phyloP scores from a whole-genome alignment of 2,888 invertebrate genomes.

The Caenorhabditis sp. region DNA sequence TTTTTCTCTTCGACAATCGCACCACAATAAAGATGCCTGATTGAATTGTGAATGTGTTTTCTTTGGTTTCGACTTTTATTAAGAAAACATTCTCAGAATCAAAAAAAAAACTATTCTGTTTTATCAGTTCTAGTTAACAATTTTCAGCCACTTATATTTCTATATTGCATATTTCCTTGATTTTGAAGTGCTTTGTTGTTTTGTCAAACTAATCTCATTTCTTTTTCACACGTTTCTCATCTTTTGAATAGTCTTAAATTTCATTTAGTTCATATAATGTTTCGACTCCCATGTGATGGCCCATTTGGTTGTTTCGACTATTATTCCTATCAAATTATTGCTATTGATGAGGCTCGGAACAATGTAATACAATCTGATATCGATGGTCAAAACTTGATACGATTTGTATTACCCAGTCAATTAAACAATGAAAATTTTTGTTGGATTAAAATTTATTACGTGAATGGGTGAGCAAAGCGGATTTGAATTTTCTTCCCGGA shows the following conservation, averaged over 20 bases:
- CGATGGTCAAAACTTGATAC: conserved; percentile 21
- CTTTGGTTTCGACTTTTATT: too few relatives aligned
- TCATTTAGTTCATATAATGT: conserved; percentile 17
- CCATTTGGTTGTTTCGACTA: conserved; percentile 43
- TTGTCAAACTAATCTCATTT: conserved; percentile 1
- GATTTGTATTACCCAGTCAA: conserved; percentile 19
- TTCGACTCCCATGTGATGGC: conserved; percentile 32
- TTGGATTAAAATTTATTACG: conserved; percentile 35
- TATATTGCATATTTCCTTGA: conserved; percentile 3
- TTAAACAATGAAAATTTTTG: conserved; percentile 24
- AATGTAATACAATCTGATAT: conserved; percentile 4
- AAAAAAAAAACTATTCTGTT: background rate
- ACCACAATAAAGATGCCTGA: too few relatives aligned
- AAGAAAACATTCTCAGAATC: too few relatives aligned
- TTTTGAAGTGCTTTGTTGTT: conserved; percentile 14
- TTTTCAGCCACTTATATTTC: background rate
- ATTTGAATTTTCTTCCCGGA: background rate
- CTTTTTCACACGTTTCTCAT: background rate
- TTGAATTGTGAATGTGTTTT: too few relatives aligned
- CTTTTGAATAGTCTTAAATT: background rate
- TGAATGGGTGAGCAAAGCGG: conserved; percentile 20
- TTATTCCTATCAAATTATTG: conserved; percentile 19
- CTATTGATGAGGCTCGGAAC: conserved; percentile 30
- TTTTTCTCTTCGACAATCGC: too few relatives aligned
- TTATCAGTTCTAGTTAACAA: conserved; percentile 5